Base-by-base conservation (phyloP, 2,797 vertebrate species). In the Epinephelus coioides region DNA sequence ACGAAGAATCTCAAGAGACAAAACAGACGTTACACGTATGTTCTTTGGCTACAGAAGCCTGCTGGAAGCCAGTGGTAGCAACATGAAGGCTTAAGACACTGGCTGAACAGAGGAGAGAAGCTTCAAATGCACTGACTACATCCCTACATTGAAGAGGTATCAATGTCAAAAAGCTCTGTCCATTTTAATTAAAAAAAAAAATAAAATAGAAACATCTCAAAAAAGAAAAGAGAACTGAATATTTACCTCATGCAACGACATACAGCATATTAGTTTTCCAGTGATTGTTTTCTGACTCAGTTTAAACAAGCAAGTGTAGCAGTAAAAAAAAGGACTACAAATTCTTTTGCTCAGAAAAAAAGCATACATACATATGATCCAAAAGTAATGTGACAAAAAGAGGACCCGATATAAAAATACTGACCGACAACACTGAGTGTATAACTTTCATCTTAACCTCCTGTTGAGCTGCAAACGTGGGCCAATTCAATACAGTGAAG, bases 1-100 rank as follows among this genome's bases (percentile, higher is more conserved):
- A 84, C 63, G 66, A 87, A 71, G 60, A 84, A 86, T 90, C 82
- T 84, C 70, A 81, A 73, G 55, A 86, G 69, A 85, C 70, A 84
- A 84, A 81, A 78, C 85, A 87, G 75, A 83, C 67, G 38, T 85
- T 85, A 88, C 67, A 84, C 73, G 84, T 86, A 95, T 95, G 97
- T 96, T 98, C 97, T 99, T 98, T 98, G 98, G 97, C 97, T 96
- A 95, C 94, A 94, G 90, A 91, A 89, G 92, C 95, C 93, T 95
- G 93, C 91, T 94, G 91, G 92, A 94, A 94, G 94, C 91, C 93
- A 81, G 90, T 88, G 90, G 64, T 3, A 68, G 69, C 77, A 71
- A 88, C 79, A 84, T 87, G 87, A 62, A 19, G 68, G 71, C 87
- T 77, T 17, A 83, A 86, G 87, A 92, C 79, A 93, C 87, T 87